Evolutionary conservation across 2,888 invertebrate species (phyloP), one percentile per base, ranked within the genome.

Genomic region (Erannis defoliaria): DNA sequence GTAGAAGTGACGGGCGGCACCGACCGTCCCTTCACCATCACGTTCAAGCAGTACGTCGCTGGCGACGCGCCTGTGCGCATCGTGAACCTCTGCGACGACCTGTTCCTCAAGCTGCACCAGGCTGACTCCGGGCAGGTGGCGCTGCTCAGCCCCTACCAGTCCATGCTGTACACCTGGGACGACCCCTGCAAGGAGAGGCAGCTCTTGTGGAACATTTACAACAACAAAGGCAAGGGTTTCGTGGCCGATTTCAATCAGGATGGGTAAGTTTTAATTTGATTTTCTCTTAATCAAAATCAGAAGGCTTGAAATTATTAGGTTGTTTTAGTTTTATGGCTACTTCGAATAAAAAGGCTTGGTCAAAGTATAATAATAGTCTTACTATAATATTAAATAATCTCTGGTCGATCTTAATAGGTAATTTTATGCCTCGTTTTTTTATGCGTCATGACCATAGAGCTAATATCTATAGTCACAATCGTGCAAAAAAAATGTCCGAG

Each of bases 1-100:
- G 95, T 97, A 10, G 95, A 95, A 70, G 96, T 97, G 1, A 94
- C 94, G 0, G 97, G 97, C 0, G 97, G 97, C 0, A 94, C 95
- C 0, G 95, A 95, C 72, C 93, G 94, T 0, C 96, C 97, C 0
- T 96, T 96, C 81, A 94, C 94, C 70, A 94, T 98, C 49, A 95
- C 95, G 0, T 96, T 98, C 80, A 94, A 95, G 75, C 94, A 95
- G 46, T 98, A 97, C 85, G 84, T 93, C 35, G 81, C 89, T 1
- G 98, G 98, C 0, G 96, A 97, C 88, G 97, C 97, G 9, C 96
- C 98, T 0, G 96, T 97, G 0, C 93, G 97, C 54, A 92, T 99
- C 23, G 96, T 98, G 81, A 99, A 99, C 85, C 93, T 96, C 31
- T 97, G 97, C 79, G 96, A 96, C 51, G 96, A 97, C 75, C 87